Evolutionary conservation across 2,113 vertebrate genomes (phyloP), one percentile per base, ranked within the genome.

Genomic region (Apodemus speciosus): DNA sequence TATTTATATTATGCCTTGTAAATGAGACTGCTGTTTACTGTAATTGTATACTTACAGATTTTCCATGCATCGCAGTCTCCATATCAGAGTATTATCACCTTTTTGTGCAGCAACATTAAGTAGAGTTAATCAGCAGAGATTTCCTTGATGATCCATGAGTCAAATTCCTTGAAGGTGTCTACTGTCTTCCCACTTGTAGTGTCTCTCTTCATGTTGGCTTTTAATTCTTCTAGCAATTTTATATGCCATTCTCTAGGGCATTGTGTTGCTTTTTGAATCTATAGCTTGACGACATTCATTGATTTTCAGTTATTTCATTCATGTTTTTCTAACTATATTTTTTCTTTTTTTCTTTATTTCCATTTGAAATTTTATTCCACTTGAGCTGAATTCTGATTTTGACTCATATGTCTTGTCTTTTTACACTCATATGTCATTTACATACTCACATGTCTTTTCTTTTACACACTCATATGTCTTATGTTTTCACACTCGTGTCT

Each of bases 171-270:
- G 23, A 81, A n/a, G 49, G 88, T 58, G 68, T 25, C 6, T 27
- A n/a, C 38, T 86, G 16, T 2, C 27, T 86, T 86, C 51, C 18
- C 60, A 62, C 10, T 69, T 18, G 38, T 62, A 13, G 1, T 4
- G 51, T 40, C 30, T 79, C 3, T 60, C 21, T 56, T 43, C 6
- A 13, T 14, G 53, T 64, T 46, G 9, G 5, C 38, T 66, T 72
- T 53, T 6, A 93, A n/a, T 85, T 87, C 40, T 87, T 77, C 53
- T 6, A 75, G 40, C 9, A 75, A 30, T 27, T 95, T 94, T 79
- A 84, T 85, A 66, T 84, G 38, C 2, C 51, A 20, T 69, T 84
- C 71, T 14, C 40, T 73, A 76, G 38, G 32, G 76, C n/a, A 18
- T 25, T 56, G 72, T 14, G 15, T 5, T 27, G 7, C 1, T 62